These are phyloP conservation scores for Ectropis crepuscularia DNA, from an alignment of 2,888 invertebrate species.

Conservation along the genomic window DNA sequence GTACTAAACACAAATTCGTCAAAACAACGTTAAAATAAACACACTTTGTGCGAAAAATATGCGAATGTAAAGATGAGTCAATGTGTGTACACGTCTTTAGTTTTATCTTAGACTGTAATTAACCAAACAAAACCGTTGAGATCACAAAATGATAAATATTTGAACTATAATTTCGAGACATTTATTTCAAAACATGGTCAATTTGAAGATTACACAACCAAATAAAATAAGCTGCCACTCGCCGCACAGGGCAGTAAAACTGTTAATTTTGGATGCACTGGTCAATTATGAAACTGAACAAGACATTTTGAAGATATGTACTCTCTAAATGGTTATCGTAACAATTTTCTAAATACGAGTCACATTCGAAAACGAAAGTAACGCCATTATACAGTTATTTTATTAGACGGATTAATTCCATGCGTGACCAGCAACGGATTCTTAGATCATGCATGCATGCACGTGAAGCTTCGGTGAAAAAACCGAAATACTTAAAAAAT, in stretches of 20 bases:
- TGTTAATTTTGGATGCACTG: too few species aligned
- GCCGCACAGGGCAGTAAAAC: too few species aligned
- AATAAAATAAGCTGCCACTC: neutral
- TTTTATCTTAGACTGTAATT: too few species aligned
- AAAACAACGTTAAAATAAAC: too few species aligned
- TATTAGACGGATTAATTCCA: conserved; percentile 22
- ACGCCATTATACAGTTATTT: conserved; percentile 9
- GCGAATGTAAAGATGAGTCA: too few species aligned
- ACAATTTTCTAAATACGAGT: neutral
- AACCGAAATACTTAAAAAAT: conserved; percentile 32
- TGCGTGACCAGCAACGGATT: conserved; percentile 31
- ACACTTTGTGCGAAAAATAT: too few species aligned
- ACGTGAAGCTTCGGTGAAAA: conserved; percentile 12
- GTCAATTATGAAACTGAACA: neutral
- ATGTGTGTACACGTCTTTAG: too few species aligned
- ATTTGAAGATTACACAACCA: neutral
- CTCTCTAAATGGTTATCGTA: neutral
- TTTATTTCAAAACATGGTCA: too few species aligned
- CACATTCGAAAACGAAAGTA: conserved; percentile 21
- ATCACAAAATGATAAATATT: too few species aligned
- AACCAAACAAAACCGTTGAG: too few species aligned
- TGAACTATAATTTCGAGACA: too few species aligned
- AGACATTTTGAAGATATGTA: neutral
- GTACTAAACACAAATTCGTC: too few species aligned
- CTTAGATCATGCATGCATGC: conserved; percentile 34